Evolutionary conservation across 2,888 invertebrate genomes (phyloP), one percentile per base, ranked within the genome.

Genomic region (Chrysotoxum bicinctum): DNA sequence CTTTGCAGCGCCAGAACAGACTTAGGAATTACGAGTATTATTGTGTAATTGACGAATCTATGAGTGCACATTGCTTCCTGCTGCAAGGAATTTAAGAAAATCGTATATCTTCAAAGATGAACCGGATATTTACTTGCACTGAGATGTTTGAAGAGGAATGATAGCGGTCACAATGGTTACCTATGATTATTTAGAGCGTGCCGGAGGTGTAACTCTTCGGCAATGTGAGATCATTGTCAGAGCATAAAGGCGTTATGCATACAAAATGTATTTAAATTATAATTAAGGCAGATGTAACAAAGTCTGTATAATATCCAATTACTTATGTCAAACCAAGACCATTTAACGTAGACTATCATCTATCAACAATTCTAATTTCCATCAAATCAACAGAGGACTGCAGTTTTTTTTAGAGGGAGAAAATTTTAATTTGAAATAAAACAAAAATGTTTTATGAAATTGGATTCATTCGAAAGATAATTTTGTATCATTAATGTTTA

Each of bases 1-100:
- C 50, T 72, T 64, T 54, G 72, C 68, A 73, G 76, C 76, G 60
- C 72, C 70, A 75, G 66, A 64, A 40, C 50, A 30, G 72, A 60
- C 58, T 69, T 62, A 23, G 45, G 60, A 45, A 56, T 68, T 23
- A n/a, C n/a, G n/a, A n/a, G n/a, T n/a, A 19, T 60, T 23, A 40
- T 58, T 54, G 19, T 73, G 56, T 54, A 4, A 5, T 40, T 79
- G 66, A 68, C 62, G 72, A 43, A 43, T 35, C 40, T 19, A n/a
- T 10, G 56, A 74, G 54, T 76, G 81, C 85, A 81, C 72, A 77
- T 91, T 90, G 91, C 91, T 90, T 91, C 91, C 91, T 91, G 91
- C 89, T 88, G 80, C 58, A 87, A 79, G 73, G 77, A 62, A 35
- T 72, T n/a, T 79, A 45, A 19, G 21, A 35, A 9, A 32, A 16